Evolutionary conservation across 2,888 invertebrate species (phyloP), one percentile per base, ranked within the genome.

Genomic region (Hirtodrosophila histrioides): DNA sequence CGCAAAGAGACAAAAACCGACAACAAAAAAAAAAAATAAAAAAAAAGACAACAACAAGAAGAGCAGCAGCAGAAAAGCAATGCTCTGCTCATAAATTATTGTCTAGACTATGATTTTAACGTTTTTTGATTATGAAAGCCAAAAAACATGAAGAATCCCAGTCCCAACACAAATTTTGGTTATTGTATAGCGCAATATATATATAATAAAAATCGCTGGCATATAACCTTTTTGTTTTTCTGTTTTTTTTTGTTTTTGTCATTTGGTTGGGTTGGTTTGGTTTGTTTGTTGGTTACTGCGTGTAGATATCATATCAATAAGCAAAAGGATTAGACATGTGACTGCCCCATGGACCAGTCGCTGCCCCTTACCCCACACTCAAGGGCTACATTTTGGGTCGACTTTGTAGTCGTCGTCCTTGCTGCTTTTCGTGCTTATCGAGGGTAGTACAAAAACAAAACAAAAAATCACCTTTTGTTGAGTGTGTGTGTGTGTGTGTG

Each of bases 71-170:
- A 69, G 60, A 60, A 68, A 65, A 54, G 51, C 66, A 46, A 51
- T 51, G 48, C 70, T 57, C 60, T 68, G 73, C 90, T 90, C 90
- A 90, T 90, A 90, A 90, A 90, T 90, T 90, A 90, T 90, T 90
- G 90, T 90, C 89, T 90, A 90, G 89, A 90, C 89, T 90, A 90
- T 90, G 90, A 90, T 90, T 90, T 90, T 90, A 90, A 90, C 89
- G 89, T 90, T 90, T 90, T 90, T 90, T 90, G 89, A 90, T 90
- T 90, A 90, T 90, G 85, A 84, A 82, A 82, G 76, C 72, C 64
- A 78, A 78, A 69, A 69, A 66, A 75, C 68, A 60, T 49, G 67
- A 41, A 72, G 73, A 66, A 44, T 12, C 55, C 49, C 55, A 17
- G 6, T 29, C 45, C 29, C 39, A 33, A 24, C 12, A 29, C 39